phyloP scores from a whole-genome alignment of 2,113 vertebrate genomes.

The Cacatua alba region DNA sequence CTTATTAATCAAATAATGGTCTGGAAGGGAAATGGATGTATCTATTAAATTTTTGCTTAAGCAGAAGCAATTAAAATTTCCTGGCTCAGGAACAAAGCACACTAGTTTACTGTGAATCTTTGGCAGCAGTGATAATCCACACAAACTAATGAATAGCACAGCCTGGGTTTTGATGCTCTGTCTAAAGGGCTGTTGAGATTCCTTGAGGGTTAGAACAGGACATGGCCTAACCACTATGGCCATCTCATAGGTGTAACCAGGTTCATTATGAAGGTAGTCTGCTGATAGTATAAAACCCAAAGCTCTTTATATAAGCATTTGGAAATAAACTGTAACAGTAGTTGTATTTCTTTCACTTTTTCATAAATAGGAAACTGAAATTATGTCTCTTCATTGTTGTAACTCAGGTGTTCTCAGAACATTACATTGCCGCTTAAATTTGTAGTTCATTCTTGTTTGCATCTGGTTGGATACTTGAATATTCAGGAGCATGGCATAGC shows the following conservation, averaged over 20 bases:
- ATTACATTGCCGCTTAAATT: not conserved
- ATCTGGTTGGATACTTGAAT: not conserved
- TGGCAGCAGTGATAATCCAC: not conserved
- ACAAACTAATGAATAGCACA: not conserved
- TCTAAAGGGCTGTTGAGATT: not conserved
- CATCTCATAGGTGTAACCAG: not conserved
- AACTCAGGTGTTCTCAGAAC: not conserved
- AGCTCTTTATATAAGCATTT: not conserved
- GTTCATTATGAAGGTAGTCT: not conserved
- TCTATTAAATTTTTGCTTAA: constrained; percentile 23
- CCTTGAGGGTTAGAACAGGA: not conserved
- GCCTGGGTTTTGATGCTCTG: not conserved
- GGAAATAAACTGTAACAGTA: not conserved
- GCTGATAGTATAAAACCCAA: not conserved
- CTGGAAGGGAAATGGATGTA: not conserved
- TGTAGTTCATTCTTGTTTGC: not conserved
- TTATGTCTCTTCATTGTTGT: not conserved
- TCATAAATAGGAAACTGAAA: not conserved
- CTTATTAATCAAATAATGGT: constrained; percentile 22
- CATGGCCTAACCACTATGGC: not conserved
- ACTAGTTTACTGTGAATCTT: not conserved
- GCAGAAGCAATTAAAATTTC: constrained; percentile 32
- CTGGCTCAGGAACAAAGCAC: not conserved
- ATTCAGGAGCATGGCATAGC: not conserved
- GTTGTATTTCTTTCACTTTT: not conserved